phyloP scores from a whole-genome alignment of 2,888 invertebrate genomes.

The Napeogenes sylphis region DNA sequence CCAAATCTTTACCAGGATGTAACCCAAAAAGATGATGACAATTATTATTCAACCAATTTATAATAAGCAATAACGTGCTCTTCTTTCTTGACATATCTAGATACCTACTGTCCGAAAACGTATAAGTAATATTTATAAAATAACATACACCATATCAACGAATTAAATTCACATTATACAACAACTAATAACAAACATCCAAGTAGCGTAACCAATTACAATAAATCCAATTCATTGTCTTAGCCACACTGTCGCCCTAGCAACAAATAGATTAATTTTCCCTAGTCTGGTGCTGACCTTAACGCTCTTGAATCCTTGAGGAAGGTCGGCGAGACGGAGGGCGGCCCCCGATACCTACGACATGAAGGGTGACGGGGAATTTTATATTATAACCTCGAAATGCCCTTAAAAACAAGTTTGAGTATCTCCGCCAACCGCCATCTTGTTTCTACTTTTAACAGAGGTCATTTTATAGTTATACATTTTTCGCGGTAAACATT shows the following conservation, averaged over 20 bases:
- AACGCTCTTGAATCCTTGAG: constrained; percentile 42
- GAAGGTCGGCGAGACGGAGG: constrained; percentile 36
- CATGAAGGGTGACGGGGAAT: constrained; percentile 52
- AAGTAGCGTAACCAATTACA: background rate
- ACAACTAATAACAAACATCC: too few species aligned
- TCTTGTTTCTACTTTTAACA: constrained; percentile 32
- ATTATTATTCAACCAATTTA: too few species aligned
- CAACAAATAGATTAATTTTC: constrained; percentile 28
- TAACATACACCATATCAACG: too few species aligned
- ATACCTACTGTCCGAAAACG: too few species aligned
- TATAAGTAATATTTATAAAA: too few species aligned
- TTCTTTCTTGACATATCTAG: too few species aligned
- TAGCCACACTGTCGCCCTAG: constrained; percentile 14
- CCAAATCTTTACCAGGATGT: too few species aligned
- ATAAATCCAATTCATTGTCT: constrained; percentile 5
- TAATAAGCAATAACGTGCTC: too few species aligned
- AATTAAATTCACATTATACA: too few species aligned
- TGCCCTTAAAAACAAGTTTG: constrained; percentile 52
- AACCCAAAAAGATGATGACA: too few species aligned
- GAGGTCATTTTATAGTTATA: constrained; percentile 34
- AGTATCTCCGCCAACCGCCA: constrained; percentile 31
- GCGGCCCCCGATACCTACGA: constrained; percentile 39
- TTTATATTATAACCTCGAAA: constrained; percentile 71
- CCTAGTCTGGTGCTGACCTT: constrained; percentile 50
- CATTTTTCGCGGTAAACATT: constrained; percentile 13